A percentile compares a stretch with the other conserved stretches of the same genome.
phyloP scores from a whole-genome alignment of 2,797 vertebrate species.

The Zalophus californianus region DNA sequence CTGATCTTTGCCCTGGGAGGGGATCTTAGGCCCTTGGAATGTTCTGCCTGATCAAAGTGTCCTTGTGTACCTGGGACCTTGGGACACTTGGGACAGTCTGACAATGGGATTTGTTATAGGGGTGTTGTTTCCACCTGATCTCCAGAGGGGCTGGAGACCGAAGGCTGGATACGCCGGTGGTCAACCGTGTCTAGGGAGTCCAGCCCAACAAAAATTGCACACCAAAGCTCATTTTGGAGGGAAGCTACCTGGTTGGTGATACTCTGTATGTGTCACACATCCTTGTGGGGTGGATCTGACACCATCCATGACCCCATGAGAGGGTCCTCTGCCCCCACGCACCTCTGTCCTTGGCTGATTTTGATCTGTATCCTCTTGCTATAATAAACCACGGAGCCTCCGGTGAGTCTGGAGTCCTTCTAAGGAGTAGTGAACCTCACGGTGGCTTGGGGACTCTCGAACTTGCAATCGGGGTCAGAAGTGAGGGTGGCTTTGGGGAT shows the following conservation, averaged over 20 bases:
- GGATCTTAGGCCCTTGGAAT: too few species aligned
- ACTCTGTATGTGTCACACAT: accelerated
- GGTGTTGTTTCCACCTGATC: accelerated
- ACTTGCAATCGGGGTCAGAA: too few species aligned
- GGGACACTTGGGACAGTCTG: not conserved
- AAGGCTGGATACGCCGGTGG: accelerated
- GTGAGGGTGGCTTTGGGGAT: not conserved
- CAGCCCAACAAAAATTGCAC: not conserved
- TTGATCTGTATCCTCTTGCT: not conserved
- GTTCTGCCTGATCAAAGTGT: not conserved
- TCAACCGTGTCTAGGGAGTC: accelerated
- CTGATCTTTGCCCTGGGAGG: not conserved
- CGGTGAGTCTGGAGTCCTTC: not conserved
- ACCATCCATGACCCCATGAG: accelerated
- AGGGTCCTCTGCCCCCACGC: not conserved
- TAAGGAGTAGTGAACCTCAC: not conserved
- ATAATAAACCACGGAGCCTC: too few species aligned
- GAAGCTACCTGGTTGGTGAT: not conserved
- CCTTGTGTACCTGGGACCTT: not conserved
- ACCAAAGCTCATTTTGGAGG: not conserved
- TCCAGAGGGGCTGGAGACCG: not conserved
- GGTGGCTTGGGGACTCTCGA: not conserved
- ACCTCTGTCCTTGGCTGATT: not conserved
- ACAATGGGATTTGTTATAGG: not conserved
- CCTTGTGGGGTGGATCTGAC: not conserved